Conservation (phyloP, 2,113 vertebrate genomes). For the Lepus americanus region DNA sequence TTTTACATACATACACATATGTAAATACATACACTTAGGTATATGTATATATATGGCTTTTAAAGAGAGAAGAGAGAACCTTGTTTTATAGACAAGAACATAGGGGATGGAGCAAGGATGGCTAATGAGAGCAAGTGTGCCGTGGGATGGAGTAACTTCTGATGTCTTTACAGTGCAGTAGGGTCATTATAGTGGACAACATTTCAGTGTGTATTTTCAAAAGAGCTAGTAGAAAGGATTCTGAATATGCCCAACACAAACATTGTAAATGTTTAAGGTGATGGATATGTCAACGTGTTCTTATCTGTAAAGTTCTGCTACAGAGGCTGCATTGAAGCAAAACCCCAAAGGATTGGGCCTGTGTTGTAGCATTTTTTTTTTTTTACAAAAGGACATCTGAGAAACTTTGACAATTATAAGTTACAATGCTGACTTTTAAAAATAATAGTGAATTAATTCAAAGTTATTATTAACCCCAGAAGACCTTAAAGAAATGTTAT, state of each 20-base stretch:
- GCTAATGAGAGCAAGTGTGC: too few relatives aligned
- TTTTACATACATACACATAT: not conserved
- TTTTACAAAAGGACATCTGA: not conserved
- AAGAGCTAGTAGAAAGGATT: too few relatives aligned
- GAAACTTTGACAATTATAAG: not conserved
- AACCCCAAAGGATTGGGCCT: not conserved
- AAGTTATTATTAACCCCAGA: constrained; percentile 1
- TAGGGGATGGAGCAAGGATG: not conserved
- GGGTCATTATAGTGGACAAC: too few relatives aligned
- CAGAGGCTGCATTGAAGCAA: not conserved
- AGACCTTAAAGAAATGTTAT: not conserved
- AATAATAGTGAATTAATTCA: not conserved
- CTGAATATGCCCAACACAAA: too few relatives aligned
- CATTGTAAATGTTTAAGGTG: too few relatives aligned
- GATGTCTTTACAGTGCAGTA: too few relatives aligned
- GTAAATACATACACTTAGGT: not conserved
- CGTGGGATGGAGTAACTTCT: too few relatives aligned
- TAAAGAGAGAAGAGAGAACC: not conserved
- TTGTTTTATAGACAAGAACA: not conserved
- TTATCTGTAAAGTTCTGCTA: not conserved
- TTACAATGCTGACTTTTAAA: constrained; percentile 1
- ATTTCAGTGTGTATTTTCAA: too few relatives aligned
- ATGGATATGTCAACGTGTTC: not conserved
- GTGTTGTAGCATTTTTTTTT: not conserved
- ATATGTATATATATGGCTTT: not conserved